Evolutionary conservation across 2,113 vertebrate genomes (phyloP).

Genomic region (Oncorhynchus masou): DNA sequence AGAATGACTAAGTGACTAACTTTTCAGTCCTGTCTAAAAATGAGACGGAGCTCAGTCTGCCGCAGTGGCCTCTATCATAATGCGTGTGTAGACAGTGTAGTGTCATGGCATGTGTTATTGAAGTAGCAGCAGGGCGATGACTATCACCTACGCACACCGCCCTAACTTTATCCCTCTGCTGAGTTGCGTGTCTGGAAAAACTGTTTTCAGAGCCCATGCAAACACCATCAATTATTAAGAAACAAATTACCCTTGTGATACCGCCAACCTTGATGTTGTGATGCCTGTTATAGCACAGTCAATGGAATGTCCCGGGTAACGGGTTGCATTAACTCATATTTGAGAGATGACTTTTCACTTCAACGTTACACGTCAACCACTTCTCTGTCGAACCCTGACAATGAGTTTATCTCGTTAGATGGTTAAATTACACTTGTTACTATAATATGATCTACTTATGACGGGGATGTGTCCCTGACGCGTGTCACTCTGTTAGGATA

Average conservation of each 20-base stretch:
- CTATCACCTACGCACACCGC: conserved; percentile 63
- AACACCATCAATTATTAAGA: conserved; percentile 78
- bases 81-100: conserved; percentile 44
- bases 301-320: conserved; percentile 43
- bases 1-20: conserved; percentile 40
- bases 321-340: conserved; percentile 48
- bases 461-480: conserved; percentile 32
- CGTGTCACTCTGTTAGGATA: conserved; percentile 52
- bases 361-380: conserved; percentile 12
- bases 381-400: conserved; percentile 16
- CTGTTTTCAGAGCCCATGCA: conserved; percentile 68
- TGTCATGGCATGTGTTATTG: conserved; percentile 60
- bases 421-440: background rate
- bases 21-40: conserved; percentile 27
- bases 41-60: conserved; percentile 62
- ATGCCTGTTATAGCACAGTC: conserved; percentile 57
- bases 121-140: conserved; percentile 59
- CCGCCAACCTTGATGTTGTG: conserved; percentile 52
- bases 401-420: background rate
- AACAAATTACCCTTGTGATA: conserved; percentile 66
- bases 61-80: conserved; percentile 58
- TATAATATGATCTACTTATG: background rate
- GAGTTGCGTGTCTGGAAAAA: conserved; percentile 74
- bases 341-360: conserved; percentile 24
- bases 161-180: conserved; percentile 57